A percentile compares a stretch with the other conserved stretches of the same genome.
Conservation (phyloP, 2,113 vertebrate species). For the Oreamnos americanus region DNA sequence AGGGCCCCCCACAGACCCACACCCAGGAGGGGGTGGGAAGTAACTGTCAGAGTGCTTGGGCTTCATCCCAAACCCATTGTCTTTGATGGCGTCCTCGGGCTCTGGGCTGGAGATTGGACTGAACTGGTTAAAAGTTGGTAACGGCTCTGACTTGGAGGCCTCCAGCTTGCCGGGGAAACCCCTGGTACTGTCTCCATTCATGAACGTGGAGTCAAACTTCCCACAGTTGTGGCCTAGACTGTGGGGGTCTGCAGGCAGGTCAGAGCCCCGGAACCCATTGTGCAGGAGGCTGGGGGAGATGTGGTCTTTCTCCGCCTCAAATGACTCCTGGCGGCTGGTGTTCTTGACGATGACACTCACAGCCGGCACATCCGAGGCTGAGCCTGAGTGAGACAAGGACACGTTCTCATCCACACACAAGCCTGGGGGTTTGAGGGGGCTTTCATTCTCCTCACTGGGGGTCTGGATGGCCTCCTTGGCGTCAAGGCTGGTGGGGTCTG, state of each 20-base stretch:
- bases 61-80: slow-evolving; percentile 80
- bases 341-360: slow-evolving; percentile 98
- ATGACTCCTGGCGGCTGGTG: slow-evolving; percentile 91
- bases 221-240: slow-evolving; percentile 81
- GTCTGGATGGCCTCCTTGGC: slow-evolving; percentile 93
- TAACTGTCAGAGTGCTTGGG: slow-evolving; percentile 84
- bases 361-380: slow-evolving; percentile 85
- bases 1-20: slow-evolving; percentile 80
- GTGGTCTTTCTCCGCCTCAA: slow-evolving; percentile 88
- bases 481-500: slow-evolving; percentile 94
- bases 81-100: slow-evolving; percentile 84
- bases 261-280: slow-evolving; percentile 89
- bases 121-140: slow-evolving; percentile 89
- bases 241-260: slow-evolving; percentile 79
- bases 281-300: slow-evolving; percentile 82
- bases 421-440: slow-evolving; percentile 87
- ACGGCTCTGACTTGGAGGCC: slow-evolving; percentile 83
- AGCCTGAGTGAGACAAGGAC: slow-evolving; percentile 81
- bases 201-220: slow-evolving; percentile 86
- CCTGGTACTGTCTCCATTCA: slow-evolving; percentile 89
- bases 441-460: slow-evolving; percentile 88
- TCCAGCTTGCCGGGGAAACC: slow-evolving; percentile 83
- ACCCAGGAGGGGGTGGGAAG: slow-evolving; percentile 84
- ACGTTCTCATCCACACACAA: slow-evolving; percentile 89
- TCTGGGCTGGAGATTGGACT: slow-evolving; percentile 95